phyloP scores from a whole-genome alignment of 2,797 vertebrate genomes.

The Alca torda region DNA sequence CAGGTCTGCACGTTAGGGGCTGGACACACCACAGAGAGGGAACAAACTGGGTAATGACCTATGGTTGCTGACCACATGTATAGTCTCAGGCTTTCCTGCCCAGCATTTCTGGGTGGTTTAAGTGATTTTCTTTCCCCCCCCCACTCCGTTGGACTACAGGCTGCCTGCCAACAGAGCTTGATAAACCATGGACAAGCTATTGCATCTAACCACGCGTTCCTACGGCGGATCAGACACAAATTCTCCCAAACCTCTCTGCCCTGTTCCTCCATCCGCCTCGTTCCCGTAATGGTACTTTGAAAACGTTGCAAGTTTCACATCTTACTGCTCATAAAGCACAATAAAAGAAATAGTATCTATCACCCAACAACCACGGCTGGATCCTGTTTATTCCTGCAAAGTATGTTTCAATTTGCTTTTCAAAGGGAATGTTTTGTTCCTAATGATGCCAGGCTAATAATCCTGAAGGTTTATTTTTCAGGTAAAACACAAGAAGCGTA shows the following conservation, averaged over 20 bases:
- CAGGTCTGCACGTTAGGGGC: background rate
- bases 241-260: background rate
- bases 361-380: background rate
- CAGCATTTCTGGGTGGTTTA: background rate
- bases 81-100: background rate
- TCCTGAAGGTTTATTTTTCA: constrained; percentile 2
- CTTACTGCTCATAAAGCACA: constrained; percentile 4
- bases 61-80: background rate
- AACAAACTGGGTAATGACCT: background rate
- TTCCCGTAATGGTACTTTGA: background rate
- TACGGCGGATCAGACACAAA: background rate
- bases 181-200: background rate
- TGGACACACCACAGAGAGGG: background rate
- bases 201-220: background rate
- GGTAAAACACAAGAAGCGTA: background rate
- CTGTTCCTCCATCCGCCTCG: background rate
- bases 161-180: background rate
- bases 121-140: background rate
- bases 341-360: background rate
- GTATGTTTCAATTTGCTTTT: background rate
- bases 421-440: background rate
- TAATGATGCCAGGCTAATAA: constrained; percentile 34
- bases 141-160: background rate
- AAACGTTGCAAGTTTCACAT: background rate
- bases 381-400: background rate